Percentiles rank a stretch among this genome's conserved stretches.
Conservation (phyloP, 2,888 invertebrate genomes). For the Ophion ellenae region DNA sequence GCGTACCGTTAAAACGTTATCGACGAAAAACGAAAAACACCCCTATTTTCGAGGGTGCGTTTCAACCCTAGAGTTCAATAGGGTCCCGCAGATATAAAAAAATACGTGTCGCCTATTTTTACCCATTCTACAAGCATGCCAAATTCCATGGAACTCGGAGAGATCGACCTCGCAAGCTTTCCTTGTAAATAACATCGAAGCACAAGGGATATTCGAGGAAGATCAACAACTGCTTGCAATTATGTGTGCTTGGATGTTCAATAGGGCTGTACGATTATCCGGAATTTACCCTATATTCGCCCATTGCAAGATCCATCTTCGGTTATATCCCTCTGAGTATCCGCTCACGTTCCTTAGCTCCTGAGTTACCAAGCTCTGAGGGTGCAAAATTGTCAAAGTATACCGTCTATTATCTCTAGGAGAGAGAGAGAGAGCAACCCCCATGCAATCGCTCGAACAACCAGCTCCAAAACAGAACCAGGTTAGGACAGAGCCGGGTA, state of each 20-base stretch:
- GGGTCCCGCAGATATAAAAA: no score
- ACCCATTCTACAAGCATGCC: no score
- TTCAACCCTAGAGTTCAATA: no score
- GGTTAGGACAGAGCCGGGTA: slow-evolving; percentile 44
- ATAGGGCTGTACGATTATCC: background rate
- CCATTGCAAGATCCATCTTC: slow-evolving; percentile 3
- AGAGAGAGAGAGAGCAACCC: background rate
- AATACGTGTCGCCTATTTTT: no score
- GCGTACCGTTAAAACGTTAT: no score
- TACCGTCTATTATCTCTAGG: slow-evolving; percentile 31
- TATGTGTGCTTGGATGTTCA: background rate
- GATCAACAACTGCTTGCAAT: background rate
- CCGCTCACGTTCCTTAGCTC: background rate
- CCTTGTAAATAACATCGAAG: slow-evolving; percentile 8
- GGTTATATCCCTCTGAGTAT: background rate
- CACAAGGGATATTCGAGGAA: background rate
- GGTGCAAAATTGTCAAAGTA: slow-evolving; percentile 1
- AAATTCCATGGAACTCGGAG: no score
- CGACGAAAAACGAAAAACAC: no score
- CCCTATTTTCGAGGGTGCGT: no score
- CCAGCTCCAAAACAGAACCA: slow-evolving; percentile 47
- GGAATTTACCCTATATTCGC: slow-evolving; percentile 26
- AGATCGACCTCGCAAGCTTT: no score
- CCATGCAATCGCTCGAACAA: slow-evolving; percentile 43
- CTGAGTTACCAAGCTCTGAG: background rate